Percentiles rank a stretch among this genome's conserved stretches.
phyloP scores from a whole-genome alignment of 1,140 invertebrate genomes.

The Stegodyphus mimosarum region DNA sequence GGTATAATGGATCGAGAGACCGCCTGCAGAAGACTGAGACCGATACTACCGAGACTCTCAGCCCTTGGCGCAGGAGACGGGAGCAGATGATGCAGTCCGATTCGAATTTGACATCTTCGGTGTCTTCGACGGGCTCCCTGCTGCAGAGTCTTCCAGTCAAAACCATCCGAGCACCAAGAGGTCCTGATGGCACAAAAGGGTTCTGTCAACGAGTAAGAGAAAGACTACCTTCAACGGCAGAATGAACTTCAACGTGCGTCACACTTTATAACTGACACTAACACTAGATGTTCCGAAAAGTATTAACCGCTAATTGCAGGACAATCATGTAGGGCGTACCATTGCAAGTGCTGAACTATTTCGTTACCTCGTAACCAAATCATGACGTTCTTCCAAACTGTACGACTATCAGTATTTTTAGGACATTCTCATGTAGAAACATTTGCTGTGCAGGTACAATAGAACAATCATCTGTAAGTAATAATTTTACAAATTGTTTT shows the following conservation, averaged over 20 bases:
- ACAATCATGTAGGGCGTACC: background rate
- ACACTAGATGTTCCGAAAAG: background rate
- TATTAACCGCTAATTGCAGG: background rate
- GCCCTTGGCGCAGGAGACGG: slow-evolving; percentile 45
- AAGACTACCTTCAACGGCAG: slow-evolving; percentile 48
- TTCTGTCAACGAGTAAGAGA: slow-evolving; percentile 69
- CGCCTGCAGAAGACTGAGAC: slow-evolving; percentile 13
- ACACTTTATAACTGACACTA: background rate
- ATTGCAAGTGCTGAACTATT: background rate
- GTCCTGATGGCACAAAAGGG: slow-evolving; percentile 85
- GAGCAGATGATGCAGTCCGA: slow-evolving; percentile 48
- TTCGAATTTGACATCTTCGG: slow-evolving; percentile 18
- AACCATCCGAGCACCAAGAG: slow-evolving; percentile 81
- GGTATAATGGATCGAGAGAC: slow-evolving; percentile 25
- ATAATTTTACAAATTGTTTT: no score
- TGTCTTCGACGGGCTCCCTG: slow-evolving; percentile 70
- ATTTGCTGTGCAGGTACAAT: no score
- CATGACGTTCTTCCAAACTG: background rate
- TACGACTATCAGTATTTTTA: background rate
- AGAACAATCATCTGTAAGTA: no score
- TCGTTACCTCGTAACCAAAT: background rate
- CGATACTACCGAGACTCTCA: background rate
- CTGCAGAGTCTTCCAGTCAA: slow-evolving; percentile 77
- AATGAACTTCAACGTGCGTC: background rate
- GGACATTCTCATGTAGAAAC: background rate